Percentiles rank a stretch among this genome's conserved stretches.
phyloP scores from a whole-genome alignment of 2,888 invertebrate genomes.

The Julus scandinavius region DNA sequence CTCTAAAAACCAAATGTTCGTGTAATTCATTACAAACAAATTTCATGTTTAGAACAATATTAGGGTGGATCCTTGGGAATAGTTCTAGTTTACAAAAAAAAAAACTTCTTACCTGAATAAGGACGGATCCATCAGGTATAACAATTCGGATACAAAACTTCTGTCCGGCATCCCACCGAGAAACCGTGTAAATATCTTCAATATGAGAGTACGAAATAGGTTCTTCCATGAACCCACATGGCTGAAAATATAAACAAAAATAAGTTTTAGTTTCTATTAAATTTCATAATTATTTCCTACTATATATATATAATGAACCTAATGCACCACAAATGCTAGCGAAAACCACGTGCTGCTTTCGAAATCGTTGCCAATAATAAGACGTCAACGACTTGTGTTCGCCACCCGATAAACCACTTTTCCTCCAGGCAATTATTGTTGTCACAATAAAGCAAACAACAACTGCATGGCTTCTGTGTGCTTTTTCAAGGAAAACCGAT shows the following conservation, averaged over 20 bases:
- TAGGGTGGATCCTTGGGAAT: too few species aligned
- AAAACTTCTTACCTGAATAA: constrained; percentile 72
- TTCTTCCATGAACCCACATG: constrained; percentile 71
- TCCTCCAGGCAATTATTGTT: background rate
- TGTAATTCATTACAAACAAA: too few species aligned
- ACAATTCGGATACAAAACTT: constrained; percentile 82
- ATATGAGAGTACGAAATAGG: constrained; percentile 78
- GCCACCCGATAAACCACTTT: background rate
- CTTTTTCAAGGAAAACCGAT: background rate
- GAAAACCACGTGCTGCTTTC: background rate
- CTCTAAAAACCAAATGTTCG: too few species aligned
- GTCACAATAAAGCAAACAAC: background rate
- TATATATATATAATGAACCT: background rate
- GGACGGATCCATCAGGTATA: constrained; percentile 78
- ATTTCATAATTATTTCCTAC: background rate
- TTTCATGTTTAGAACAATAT: too few species aligned
- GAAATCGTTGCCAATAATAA: background rate
- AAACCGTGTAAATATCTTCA: constrained; percentile 80
- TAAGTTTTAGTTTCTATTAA: background rate
- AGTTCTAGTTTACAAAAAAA: background rate
- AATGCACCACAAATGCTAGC: background rate
- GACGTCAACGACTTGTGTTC: background rate
- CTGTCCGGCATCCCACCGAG: constrained; percentile 82
- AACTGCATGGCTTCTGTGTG: background rate
- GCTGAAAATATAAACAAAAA: constrained; percentile 63